Evolutionary conservation across 2,888 invertebrate species (phyloP).

Genomic region (Acanthococcus lagerstroemiae): DNA sequence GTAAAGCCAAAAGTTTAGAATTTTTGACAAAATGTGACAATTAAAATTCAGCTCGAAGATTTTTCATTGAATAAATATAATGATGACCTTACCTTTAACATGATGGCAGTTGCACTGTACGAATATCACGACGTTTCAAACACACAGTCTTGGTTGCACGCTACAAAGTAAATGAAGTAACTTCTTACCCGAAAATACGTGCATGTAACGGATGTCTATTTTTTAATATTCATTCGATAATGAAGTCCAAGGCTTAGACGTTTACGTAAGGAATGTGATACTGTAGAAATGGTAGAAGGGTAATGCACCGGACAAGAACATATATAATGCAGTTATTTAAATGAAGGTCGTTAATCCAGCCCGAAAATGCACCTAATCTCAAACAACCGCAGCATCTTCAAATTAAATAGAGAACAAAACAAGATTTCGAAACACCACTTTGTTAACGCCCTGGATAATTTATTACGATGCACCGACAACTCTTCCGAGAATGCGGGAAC

Average conservation of each 20-base stretch:
- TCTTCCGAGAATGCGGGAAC: too few species aligned
- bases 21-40: too few species aligned
- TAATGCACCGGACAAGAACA: slow-evolving; percentile 21
- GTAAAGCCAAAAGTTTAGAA: too few species aligned
- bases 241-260: slow-evolving; percentile 21
- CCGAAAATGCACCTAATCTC: not conserved
- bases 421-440: not conserved
- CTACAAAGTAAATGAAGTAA: not conserved
- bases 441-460: too few species aligned
- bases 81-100: too few species aligned
- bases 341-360: slow-evolving; percentile 25
- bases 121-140: too few species aligned
- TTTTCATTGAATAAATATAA: too few species aligned
- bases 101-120: too few species aligned
- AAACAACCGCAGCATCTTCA: not conserved
- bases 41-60: too few species aligned
- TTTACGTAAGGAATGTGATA: slow-evolving; percentile 21
- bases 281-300: slow-evolving; percentile 8
- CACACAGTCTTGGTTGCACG: too few species aligned
- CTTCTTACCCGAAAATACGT: not conserved
- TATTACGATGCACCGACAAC: too few species aligned
- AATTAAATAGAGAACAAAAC: not conserved
- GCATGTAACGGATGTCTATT: not conserved
- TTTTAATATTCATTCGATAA: slow-evolving; percentile 12
- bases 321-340: slow-evolving; percentile 24